Evolutionary conservation across 2,888 invertebrate species (phyloP).

Genomic region (Chrysomela aeneicollis): DNA sequence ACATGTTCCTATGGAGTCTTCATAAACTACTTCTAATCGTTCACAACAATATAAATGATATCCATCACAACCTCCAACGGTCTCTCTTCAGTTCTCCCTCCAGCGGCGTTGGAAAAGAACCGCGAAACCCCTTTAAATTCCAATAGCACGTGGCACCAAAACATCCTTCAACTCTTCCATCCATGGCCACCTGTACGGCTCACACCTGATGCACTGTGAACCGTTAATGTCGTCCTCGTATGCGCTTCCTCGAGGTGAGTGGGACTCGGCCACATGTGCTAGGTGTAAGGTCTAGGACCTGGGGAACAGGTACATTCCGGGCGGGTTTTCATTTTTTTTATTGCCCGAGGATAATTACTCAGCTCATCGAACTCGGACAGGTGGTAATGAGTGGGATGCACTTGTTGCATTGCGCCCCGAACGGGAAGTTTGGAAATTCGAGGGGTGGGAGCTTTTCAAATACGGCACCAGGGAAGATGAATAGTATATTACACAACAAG

Average conservation of each 20-base stretch:
- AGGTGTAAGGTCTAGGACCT: conserved; percentile 41
- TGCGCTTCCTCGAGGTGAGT: conserved; percentile 34
- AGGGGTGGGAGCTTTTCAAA: too few relatives aligned
- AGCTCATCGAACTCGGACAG: conserved; percentile 3
- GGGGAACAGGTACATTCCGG: conserved; percentile 26
- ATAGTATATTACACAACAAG: too few relatives aligned
- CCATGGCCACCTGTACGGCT: conserved; percentile 53
- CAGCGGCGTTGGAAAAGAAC: conserved; percentile 14
- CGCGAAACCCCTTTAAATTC: conserved; percentile 39
- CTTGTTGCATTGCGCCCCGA: too few relatives aligned
- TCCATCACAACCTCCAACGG: background rate
- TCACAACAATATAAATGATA: too few relatives aligned
- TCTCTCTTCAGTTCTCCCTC: background rate
- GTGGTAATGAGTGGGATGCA: background rate
- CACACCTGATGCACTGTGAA: conserved; percentile 53
- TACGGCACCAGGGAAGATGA: too few relatives aligned
- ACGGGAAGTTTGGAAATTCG: too few relatives aligned
- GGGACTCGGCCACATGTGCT: conserved; percentile 42
- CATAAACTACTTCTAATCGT: too few relatives aligned
- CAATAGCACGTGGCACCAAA: conserved; percentile 46
- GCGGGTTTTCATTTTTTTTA: background rate
- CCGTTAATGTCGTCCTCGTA: conserved; percentile 46
- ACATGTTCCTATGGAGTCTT: too few relatives aligned
- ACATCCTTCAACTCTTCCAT: conserved; percentile 44
- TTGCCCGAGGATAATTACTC: background rate